Percentiles rank a stretch among this genome's conserved stretches.
These are phyloP conservation scores for Xanthia icteritia DNA, from an alignment of 2,888 invertebrate species.

Conservation along the genomic window DNA sequence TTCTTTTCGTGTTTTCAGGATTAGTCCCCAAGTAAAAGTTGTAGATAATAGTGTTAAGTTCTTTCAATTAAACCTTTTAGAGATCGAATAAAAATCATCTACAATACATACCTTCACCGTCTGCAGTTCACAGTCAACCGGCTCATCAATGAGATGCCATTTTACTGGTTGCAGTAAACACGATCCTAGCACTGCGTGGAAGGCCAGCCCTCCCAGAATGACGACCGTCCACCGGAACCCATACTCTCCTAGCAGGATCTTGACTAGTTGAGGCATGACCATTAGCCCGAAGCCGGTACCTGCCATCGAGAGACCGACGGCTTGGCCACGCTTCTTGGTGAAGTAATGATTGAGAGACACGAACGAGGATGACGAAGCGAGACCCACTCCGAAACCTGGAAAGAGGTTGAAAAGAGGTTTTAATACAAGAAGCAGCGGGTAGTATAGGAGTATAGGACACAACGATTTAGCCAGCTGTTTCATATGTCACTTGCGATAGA, in stretches of 20 bases:
- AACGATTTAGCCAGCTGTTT: no score
- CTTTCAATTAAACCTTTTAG: background rate
- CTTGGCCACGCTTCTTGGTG: slow-evolving; percentile 94
- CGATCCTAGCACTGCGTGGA: slow-evolving; percentile 93
- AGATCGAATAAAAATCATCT: background rate
- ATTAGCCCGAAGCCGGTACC: slow-evolving; percentile 95
- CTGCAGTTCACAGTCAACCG: slow-evolving; percentile 89
- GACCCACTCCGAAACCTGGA: slow-evolving; percentile 94
- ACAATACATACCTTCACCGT: slow-evolving; percentile 81
- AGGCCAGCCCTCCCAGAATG: slow-evolving; percentile 92
- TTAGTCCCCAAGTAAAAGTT: background rate
- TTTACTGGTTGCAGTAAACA: slow-evolving; percentile 93
- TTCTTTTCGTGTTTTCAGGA: background rate
- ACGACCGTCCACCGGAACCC: slow-evolving; percentile 93
- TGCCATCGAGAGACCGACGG: slow-evolving; percentile 94
- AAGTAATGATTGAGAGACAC: slow-evolving; percentile 95
- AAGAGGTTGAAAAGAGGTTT: slow-evolving; percentile 46
- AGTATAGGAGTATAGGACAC: no score
- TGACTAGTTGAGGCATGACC: slow-evolving; percentile 94
- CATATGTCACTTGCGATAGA: no score
- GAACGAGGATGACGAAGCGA: slow-evolving; percentile 94
- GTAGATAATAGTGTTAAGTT: background rate
- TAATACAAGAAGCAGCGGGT: no score
- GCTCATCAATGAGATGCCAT: slow-evolving; percentile 92
- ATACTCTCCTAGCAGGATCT: slow-evolving; percentile 91